Evolutionary conservation across 2,888 invertebrate genomes (phyloP), one percentile per base, ranked within the genome.

Genomic region (Lithophane semibrunnea): DNA sequence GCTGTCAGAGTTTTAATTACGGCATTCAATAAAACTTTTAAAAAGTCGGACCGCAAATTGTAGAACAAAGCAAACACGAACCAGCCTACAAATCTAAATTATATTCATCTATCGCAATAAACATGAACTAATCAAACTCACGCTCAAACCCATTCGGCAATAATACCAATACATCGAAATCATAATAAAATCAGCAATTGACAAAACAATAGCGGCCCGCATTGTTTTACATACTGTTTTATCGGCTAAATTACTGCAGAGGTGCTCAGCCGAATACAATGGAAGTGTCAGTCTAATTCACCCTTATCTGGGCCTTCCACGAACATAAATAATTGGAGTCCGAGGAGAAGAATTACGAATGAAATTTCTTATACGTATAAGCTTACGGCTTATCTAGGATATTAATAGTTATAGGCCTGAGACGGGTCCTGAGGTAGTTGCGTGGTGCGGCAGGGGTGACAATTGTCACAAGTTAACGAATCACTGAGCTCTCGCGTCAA

Each of bases 241-340:
- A 92, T 92, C 91, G 78, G 84, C 85, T 81, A 84, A 88, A 90
- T 89, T 86, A 91, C 86, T 82, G 75, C 83, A 87, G 85, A 90
- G 88, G 86, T 88, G 84, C 85, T 88, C 85, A 82, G 83, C 84
- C 89, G 87, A 91, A 91, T 91, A 94, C 93, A 93, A 93, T 93
- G 88, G 90, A 84, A 79, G 84, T 85, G 91, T 88, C 91, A 86
- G 82, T 73, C 80, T 88, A 91, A 90, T 91, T 90, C 88, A 84
- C 77, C 83, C 82, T 87, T 88, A 90, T 90, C 89, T 83, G 71
- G 75, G 42, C 42, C 64, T 64, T 63, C 21, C 42, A 61, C 54
- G 49, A 61, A 73, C 79, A 54, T 82, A 73, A 80, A 80, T 88
- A 85, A 86, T 83, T 80, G 77, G 37, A 49, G 10, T 80, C 44